phyloP scores from a whole-genome alignment of 2,888 invertebrate genomes.

The Pelosia muscerda region DNA sequence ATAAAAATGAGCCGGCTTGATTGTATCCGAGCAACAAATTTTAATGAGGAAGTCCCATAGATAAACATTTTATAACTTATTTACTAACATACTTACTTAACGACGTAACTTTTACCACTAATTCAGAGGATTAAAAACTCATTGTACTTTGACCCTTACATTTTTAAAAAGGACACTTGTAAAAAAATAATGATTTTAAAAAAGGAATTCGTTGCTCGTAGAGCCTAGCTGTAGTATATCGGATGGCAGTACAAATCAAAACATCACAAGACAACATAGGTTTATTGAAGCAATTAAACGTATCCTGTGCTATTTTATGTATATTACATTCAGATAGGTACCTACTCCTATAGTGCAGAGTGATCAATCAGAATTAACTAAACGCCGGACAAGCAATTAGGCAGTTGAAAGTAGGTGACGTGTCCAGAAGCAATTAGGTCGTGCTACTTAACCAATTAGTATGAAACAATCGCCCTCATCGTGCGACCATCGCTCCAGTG shows the following conservation, averaged over 20 bases:
- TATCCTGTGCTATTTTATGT: not conserved
- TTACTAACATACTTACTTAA: too few relatives aligned
- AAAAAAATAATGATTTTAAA: not conserved
- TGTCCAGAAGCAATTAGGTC: conserved; percentile 79
- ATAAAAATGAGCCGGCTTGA: not conserved
- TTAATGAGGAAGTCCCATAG: not conserved
- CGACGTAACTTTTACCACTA: too few relatives aligned
- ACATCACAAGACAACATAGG: not conserved
- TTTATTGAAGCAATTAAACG: not conserved
- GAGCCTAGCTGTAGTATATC: too few relatives aligned
- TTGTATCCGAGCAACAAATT: not conserved
- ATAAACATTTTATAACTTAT: too few relatives aligned
- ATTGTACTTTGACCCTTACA: too few relatives aligned
- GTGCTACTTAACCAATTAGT: conserved; percentile 84
- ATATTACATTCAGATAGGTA: not conserved
- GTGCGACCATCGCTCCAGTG: conserved; percentile 56
- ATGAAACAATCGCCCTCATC: conserved; percentile 84
- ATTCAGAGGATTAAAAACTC: too few relatives aligned
- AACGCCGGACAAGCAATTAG: conserved; percentile 46
- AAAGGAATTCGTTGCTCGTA: not conserved
- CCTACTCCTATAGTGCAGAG: conserved; percentile 12
- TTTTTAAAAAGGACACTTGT: not conserved
- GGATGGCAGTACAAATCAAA: not conserved
- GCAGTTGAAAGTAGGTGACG: conserved; percentile 63
- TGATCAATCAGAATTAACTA: conserved; percentile 43